Evolutionary conservation across 1,140 invertebrate species (phyloP).

Genomic region (Euborellia annulipes): DNA sequence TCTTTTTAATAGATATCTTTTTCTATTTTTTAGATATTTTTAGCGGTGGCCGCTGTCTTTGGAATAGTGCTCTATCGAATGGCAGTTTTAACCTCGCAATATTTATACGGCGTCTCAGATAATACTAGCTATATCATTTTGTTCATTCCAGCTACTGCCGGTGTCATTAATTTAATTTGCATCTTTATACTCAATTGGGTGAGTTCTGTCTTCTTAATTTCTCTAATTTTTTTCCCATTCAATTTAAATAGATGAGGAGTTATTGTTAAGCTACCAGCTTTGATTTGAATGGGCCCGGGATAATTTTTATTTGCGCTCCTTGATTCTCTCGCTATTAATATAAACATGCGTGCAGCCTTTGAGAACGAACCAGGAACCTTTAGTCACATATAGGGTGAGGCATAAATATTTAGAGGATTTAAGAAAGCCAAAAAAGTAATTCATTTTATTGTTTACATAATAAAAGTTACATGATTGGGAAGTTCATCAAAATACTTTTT

Average conservation of each 20-base stretch:
- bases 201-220: conserved; percentile 21
- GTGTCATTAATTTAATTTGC: conserved; percentile 69
- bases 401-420: too few relatives aligned
- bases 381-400: too few relatives aligned
- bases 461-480: too few relatives aligned
- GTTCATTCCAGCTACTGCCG: conserved; percentile 69
- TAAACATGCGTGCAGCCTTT: too few relatives aligned
- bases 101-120: conserved; percentile 38
- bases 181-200: conserved; percentile 79
- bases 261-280: background rate
- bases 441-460: too few relatives aligned
- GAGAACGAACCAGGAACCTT: too few relatives aligned
- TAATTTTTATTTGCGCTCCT: too few relatives aligned
- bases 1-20: too few relatives aligned
- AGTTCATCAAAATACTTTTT: too few relatives aligned
- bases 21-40: conserved; percentile 34
- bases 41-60: conserved; percentile 75
- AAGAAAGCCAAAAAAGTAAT: too few relatives aligned
- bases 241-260: background rate
- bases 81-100: conserved; percentile 58
- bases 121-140: conserved; percentile 58
- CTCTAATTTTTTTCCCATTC: background rate
- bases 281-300: too few relatives aligned
- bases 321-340: too few relatives aligned
- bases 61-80: conserved; percentile 87